Base-by-base conservation (phyloP, 2,113 vertebrate species). In the Chionomys nivalis region DNA sequence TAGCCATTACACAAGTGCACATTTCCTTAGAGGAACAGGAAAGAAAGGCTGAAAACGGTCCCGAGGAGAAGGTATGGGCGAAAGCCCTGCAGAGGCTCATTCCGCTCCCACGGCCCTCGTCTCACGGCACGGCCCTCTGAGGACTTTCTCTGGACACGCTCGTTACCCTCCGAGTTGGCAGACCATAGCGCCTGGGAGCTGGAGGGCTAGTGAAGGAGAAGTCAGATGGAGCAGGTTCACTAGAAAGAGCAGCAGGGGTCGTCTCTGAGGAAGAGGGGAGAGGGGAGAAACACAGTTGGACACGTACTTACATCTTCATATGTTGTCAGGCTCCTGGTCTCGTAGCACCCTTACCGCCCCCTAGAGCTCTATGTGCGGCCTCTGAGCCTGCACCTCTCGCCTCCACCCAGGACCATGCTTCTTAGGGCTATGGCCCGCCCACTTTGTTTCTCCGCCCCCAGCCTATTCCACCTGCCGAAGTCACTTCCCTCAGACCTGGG, bases 171-270 rank as follows among this genome's bases (percentile, higher is more conserved):
- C 33, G 16, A 23, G 2, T 1, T 2, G 17, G 31, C 63, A 28
- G 11, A 75, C 49, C 24, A 8, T 24, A 26, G 24, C 10, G 63
- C 36, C 36, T 9, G 28, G 42, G 52, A 77, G 33, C n/a, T 10
- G 52, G 39, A 36, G 23, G 87, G 3, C 21, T n/a, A 2, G 0
- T 0, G 49, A 73, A 17, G 24, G 44, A 0, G 23, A 63, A 49
- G 39, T 28, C 10, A 77, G 61, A 21, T 31, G 23, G 12, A 28
- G 24, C 26, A 5, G 81, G 26, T 75, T 31, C 2, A 2, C 83
- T 93, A 93, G 91, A 95, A 97, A 33, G 92, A n/a, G 58, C 97
- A 96, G 94, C 97, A 97, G 49, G 95, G 95, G 1, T 97, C 95
- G 0, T 44, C 73, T 65, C 97, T 97, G 42, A 72, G 63, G 75